Evolutionary conservation across 2,113 vertebrate genomes (phyloP).

Genomic region (Arothron firmamentum): DNA sequence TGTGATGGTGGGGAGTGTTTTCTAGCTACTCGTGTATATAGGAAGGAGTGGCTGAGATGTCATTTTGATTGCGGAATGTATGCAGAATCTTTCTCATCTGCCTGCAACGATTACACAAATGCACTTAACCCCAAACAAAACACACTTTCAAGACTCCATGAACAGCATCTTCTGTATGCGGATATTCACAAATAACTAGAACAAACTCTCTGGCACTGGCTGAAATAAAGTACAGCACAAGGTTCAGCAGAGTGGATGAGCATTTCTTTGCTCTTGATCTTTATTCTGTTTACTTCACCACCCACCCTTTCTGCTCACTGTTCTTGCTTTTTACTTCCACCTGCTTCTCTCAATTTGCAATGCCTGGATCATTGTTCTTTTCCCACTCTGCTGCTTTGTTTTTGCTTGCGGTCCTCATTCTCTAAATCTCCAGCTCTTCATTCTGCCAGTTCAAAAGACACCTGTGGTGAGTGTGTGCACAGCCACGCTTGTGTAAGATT

Average conservation of each 20-base stretch:
- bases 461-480: slow-evolving; percentile 35
- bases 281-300: slow-evolving; percentile 10
- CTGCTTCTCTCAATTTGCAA: slow-evolving; percentile 14
- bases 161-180: not conserved
- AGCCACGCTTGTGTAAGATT: not conserved
- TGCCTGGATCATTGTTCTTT: not conserved
- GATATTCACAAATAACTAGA: not conserved
- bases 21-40: slow-evolving; percentile 18
- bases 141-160: not conserved
- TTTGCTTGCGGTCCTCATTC: not conserved
- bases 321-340: slow-evolving; percentile 6
- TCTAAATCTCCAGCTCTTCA: slow-evolving; percentile 1
- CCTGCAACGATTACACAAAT: not conserved
- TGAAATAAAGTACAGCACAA: slow-evolving; percentile 9
- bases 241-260: slow-evolving; percentile 8
- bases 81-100: not conserved
- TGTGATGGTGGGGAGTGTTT: not conserved
- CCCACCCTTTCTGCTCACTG: not conserved
- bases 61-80: not conserved
- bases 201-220: slow-evolving; percentile 14
- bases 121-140: not conserved
- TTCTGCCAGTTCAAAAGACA: slow-evolving; percentile 20
- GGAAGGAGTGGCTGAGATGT: slow-evolving; percentile 3
- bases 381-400: not conserved
- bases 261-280: slow-evolving; percentile 23